Percentiles rank a stretch among this genome's conserved stretches.
Evolutionary conservation across 2,888 invertebrate genomes (phyloP).

Genomic region (Automeris io): DNA sequence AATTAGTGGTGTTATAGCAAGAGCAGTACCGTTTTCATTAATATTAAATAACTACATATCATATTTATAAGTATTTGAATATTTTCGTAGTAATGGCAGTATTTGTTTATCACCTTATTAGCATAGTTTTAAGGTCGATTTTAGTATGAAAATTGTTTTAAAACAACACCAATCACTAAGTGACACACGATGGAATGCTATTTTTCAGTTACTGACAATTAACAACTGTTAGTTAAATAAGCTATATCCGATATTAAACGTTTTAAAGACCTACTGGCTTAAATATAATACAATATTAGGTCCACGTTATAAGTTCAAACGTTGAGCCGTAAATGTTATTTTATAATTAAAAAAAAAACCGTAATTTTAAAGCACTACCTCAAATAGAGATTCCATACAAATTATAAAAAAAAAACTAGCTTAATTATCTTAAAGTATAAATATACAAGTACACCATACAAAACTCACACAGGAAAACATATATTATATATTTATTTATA

Average conservation of each 20-base stretch:
- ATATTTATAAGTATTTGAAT: slow-evolving; percentile 18
- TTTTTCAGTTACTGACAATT: slow-evolving; percentile 35
- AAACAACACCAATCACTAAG: slow-evolving; percentile 42
- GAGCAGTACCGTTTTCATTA: slow-evolving; percentile 36
- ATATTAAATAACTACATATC: slow-evolving; percentile 25
- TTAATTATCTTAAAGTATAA: too few species aligned
- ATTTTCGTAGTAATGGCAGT: slow-evolving; percentile 41
- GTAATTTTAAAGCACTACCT: slow-evolving; percentile 13
- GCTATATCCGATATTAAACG: slow-evolving; percentile 18
- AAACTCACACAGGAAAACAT: slow-evolving; percentile 19
- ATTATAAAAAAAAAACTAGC: too few species aligned
- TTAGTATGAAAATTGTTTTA: not conserved
- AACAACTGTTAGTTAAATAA: slow-evolving; percentile 23
- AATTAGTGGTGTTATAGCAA: slow-evolving; percentile 43
- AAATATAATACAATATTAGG: slow-evolving; percentile 27
- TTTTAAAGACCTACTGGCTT: slow-evolving; percentile 25
- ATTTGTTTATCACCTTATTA: slow-evolving; percentile 41
- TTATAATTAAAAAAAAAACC: not conserved
- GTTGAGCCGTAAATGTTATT: not conserved
- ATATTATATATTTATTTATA: slow-evolving; percentile 18
- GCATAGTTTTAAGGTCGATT: slow-evolving; percentile 24
- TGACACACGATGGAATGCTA: slow-evolving; percentile 56
- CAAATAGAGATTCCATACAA: slow-evolving; percentile 30
- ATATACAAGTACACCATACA: slow-evolving; percentile 6
- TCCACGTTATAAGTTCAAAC: slow-evolving; percentile 13